These are phyloP conservation scores for Punctoribates punctum DNA, from an alignment of 2,888 invertebrate genomes.

Conservation along the genomic window DNA sequence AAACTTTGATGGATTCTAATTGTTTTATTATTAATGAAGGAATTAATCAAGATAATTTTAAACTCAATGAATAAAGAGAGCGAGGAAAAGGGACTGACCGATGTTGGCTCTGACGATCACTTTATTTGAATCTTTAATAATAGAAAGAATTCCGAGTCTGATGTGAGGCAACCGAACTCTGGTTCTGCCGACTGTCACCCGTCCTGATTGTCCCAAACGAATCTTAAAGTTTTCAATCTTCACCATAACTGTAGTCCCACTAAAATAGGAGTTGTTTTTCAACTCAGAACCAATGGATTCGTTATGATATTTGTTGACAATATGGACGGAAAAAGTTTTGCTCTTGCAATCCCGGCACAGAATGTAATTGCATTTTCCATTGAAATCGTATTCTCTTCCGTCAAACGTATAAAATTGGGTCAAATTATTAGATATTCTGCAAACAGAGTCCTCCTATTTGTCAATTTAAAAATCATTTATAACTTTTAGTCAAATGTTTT, in stretches of 20 bases:
- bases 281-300: conserved; percentile 61
- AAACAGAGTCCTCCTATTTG: background rate
- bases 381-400: conserved; percentile 86
- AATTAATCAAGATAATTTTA: too few species aligned
- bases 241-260: conserved; percentile 21
- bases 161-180: conserved; percentile 67
- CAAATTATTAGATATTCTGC: conserved; percentile 6
- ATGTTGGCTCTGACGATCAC: conserved; percentile 54
- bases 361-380: conserved; percentile 85
- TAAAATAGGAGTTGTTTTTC: conserved; percentile 43
- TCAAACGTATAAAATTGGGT: conserved; percentile 91
- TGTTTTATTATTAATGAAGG: too few species aligned
- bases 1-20: too few species aligned
- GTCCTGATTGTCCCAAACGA: conserved; percentile 77
- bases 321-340: conserved; percentile 67
- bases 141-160: conserved; percentile 53
- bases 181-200: conserved; percentile 70
- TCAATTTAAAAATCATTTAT: background rate
- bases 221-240: conserved; percentile 66
- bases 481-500: background rate
- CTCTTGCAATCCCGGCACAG: conserved; percentile 73
- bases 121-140: conserved; percentile 58
- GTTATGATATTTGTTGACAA: conserved; percentile 70
- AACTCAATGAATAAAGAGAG: too few species aligned
- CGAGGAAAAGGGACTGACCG: conserved; percentile 48